Evolutionary conservation across 2,888 invertebrate species (phyloP).

Genomic region (Lasioglossum pauxillum): DNA sequence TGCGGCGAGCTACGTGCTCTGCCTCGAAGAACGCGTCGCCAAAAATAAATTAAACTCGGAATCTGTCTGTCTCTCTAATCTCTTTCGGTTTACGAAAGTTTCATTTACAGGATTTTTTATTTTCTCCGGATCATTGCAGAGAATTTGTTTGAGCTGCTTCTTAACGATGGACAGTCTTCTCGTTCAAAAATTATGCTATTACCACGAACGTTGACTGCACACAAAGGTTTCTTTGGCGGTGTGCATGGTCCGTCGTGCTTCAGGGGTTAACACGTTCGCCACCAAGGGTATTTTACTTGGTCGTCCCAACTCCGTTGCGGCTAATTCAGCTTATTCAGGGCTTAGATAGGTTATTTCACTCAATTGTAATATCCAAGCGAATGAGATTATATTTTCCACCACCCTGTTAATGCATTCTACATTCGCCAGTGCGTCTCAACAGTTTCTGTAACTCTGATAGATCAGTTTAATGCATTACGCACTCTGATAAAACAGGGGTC

Average conservation of each 20-base stretch:
- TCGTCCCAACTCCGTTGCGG: not conserved
- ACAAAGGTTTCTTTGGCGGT: not conserved
- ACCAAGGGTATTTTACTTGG: conserved; percentile 13
- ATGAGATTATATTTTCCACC: not conserved
- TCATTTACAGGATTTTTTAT: not conserved
- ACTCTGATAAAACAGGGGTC: not conserved
- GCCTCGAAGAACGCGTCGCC: not conserved
- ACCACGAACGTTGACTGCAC: not conserved
- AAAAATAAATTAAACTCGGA: not conserved
- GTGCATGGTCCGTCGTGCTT: not conserved
- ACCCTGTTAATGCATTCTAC: not conserved
- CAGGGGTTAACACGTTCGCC: conserved; percentile 10
- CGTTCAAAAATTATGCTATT: not conserved
- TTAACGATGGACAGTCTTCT: not conserved
- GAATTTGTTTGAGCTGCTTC: not conserved
- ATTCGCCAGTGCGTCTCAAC: not conserved
- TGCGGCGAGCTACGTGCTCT: not conserved
- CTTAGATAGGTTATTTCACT: not conserved
- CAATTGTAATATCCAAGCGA: not conserved
- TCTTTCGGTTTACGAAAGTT: not conserved
- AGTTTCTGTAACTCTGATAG: not conserved
- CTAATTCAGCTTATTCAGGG: conserved; percentile 6
- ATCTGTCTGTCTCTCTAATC: not conserved
- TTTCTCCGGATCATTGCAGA: not conserved
- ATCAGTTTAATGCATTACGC: not conserved